Percentiles rank a stretch among this genome's conserved stretches.
Evolutionary conservation across 2,888 invertebrate species (phyloP).

Genomic region (Xestia xanthographa): DNA sequence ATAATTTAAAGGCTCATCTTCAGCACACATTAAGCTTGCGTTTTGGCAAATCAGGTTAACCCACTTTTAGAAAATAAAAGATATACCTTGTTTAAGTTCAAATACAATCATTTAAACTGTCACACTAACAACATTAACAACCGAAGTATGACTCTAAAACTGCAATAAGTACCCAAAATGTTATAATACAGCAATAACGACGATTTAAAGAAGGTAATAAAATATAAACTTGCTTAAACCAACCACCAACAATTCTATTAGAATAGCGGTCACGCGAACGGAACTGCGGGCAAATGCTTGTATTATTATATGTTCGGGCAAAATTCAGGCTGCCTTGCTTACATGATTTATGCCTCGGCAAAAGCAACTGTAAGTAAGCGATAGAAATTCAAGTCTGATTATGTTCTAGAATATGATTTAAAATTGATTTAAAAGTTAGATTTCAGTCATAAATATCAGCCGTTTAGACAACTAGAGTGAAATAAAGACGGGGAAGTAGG

Average conservation of each 20-base stretch:
- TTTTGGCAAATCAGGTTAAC: background rate
- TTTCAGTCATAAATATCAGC: conserved; percentile 36
- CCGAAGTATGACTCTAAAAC: conserved; percentile 28
- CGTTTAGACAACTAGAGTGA: background rate
- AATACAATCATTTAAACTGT: conserved; percentile 22
- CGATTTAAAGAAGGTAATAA: conserved; percentile 48
- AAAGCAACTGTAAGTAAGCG: conserved; percentile 37
- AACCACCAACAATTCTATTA: conserved; percentile 56
- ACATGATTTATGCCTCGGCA: conserved; percentile 59
- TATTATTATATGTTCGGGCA: conserved; percentile 60
- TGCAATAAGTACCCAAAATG: conserved; percentile 9
- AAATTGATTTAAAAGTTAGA: conserved; percentile 45
- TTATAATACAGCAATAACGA: conserved; percentile 35
- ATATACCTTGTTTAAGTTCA: background rate
- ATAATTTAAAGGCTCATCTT: background rate
- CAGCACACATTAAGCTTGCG: background rate
- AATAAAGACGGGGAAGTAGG: background rate
- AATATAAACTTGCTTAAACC: conserved; percentile 51
- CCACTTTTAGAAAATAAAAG: background rate
- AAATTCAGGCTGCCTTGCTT: conserved; percentile 51
- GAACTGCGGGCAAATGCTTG: conserved; percentile 64
- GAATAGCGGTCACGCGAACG: conserved; percentile 61
- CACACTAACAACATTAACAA: conserved; percentile 30
- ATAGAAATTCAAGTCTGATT: conserved; percentile 48
- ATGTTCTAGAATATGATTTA: conserved; percentile 34